These are phyloP conservation scores for Microcebus jonahi DNA, from an alignment of 2,113 vertebrate genomes.

Conservation along the genomic window DNA sequence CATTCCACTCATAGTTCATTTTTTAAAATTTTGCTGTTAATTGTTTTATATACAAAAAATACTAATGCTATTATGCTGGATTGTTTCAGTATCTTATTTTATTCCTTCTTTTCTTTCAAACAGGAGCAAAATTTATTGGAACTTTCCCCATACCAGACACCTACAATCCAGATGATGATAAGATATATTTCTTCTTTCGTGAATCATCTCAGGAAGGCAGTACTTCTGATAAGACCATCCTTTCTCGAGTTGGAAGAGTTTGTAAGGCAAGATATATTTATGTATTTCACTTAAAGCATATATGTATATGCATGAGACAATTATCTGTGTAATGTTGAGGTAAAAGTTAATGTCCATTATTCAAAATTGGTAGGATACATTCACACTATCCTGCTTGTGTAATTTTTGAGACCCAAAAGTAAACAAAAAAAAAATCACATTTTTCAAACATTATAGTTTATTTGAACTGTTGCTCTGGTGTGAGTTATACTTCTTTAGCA, in stretches of 20 bases:
- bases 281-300: not conserved
- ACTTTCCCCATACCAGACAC: slow-evolving; percentile 96
- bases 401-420: not conserved
- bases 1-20: not conserved
- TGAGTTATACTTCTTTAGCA: not conserved
- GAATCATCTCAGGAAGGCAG: slow-evolving; percentile 94
- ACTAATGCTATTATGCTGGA: not conserved
- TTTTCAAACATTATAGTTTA: not conserved
- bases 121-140: slow-evolving; percentile 96
- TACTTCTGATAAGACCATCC: slow-evolving; percentile 92
- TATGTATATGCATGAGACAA: not conserved
- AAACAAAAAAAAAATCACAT: not conserved
- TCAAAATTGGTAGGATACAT: not conserved
- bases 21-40: not conserved
- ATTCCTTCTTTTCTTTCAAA: slow-evolving; percentile 65
- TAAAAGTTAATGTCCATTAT: not conserved
- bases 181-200: slow-evolving; percentile 99
- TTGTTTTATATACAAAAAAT: not conserved
- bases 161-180: slow-evolving; percentile 97
- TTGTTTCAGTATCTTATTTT: slow-evolving; percentile 24
- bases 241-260: slow-evolving; percentile 96
- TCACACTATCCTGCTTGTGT: not conserved
- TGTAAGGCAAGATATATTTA: slow-evolving; percentile 91
- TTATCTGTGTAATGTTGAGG: not conserved
- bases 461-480: not conserved